Evolutionary conservation across 2,797 vertebrate species (phyloP).

Genomic region (Schizothorax lantsangensis): DNA sequence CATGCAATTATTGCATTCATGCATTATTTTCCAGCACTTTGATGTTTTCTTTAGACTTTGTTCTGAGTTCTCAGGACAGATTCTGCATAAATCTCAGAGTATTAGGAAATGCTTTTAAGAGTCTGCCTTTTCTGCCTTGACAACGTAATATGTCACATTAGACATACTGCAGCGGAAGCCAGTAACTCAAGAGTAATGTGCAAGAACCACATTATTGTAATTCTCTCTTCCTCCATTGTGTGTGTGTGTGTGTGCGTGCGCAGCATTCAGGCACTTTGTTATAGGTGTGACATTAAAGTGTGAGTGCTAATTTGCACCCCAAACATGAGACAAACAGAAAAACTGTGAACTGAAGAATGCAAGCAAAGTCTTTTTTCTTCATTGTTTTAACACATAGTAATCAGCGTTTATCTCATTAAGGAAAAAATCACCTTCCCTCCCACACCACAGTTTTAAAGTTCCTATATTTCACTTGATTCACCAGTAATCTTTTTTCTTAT

Average conservation of each 20-base stretch:
- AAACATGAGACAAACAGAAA: slow-evolving; percentile 31
- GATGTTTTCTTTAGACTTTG: background rate
- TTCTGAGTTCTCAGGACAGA: slow-evolving; percentile 10
- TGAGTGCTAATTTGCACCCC: background rate
- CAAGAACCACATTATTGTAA: slow-evolving; percentile 47
- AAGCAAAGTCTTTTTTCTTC: slow-evolving; percentile 10
- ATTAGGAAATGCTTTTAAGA: slow-evolving; percentile 48
- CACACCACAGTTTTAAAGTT: slow-evolving; percentile 11
- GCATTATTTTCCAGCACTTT: background rate
- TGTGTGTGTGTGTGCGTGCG: slow-evolving; percentile 11
- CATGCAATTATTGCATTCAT: background rate
- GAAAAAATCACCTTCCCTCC: slow-evolving; percentile 9
- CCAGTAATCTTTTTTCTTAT: background rate
- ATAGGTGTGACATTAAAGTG: slow-evolving; percentile 38
- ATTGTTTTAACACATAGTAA: background rate
- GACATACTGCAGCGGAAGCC: slow-evolving; percentile 39
- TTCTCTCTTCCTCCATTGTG: slow-evolving; percentile 42
- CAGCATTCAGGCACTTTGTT: slow-evolving; percentile 26
- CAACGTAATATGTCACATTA: slow-evolving; percentile 32
- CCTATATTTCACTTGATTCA: background rate
- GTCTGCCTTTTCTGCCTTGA: slow-evolving; percentile 28
- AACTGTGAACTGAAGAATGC: slow-evolving; percentile 17
- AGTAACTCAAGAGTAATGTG: slow-evolving; percentile 48
- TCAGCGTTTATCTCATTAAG: slow-evolving; percentile 11
- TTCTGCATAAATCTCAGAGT: background rate